These are phyloP conservation scores for Camponotus fellah DNA, from an alignment of 2,888 invertebrate species.

Conservation along the genomic window DNA sequence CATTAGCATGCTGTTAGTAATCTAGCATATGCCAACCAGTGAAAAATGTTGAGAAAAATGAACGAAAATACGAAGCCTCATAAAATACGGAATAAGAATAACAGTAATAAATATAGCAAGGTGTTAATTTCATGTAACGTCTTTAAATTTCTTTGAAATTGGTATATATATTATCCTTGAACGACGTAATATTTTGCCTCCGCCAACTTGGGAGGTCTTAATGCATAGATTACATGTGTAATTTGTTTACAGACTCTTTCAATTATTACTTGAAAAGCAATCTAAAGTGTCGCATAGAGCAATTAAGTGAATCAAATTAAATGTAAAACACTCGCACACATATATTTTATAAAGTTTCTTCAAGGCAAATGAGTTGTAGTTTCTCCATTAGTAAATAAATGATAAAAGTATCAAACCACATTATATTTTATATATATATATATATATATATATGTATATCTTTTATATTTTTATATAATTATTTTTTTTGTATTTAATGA, in stretches of 20 bases:
- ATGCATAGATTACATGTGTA: slow-evolving; percentile 33
- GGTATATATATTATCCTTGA: slow-evolving; percentile 12
- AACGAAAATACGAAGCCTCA: not conserved
- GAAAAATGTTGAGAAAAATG: slow-evolving; percentile 17
- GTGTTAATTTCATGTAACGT: slow-evolving; percentile 7
- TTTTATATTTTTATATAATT: too few species aligned
- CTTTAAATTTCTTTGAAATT: not conserved
- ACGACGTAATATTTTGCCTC: slow-evolving; percentile 8
- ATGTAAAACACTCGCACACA: not conserved
- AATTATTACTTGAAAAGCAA: not conserved
- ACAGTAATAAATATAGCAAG: slow-evolving; percentile 11
- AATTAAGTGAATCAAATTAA: slow-evolving; percentile 24
- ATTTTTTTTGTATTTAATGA: too few species aligned
- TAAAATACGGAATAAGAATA: slow-evolving; percentile 9
- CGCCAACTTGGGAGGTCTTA: slow-evolving; percentile 13
- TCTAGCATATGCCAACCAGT: not conserved
- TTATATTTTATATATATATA: not conserved
- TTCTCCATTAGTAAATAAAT: not conserved
- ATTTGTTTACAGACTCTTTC: slow-evolving; percentile 3
- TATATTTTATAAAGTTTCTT: not conserved
- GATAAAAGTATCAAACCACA: not conserved
- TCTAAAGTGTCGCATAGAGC: not conserved
- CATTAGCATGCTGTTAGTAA: not conserved
- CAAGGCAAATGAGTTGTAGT: not conserved
- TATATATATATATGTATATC: not conserved